Percentiles rank a stretch among this genome's conserved stretches.
Evolutionary conservation across 2,113 vertebrate species (phyloP).

Genomic region (Pampusana beccarii): DNA sequence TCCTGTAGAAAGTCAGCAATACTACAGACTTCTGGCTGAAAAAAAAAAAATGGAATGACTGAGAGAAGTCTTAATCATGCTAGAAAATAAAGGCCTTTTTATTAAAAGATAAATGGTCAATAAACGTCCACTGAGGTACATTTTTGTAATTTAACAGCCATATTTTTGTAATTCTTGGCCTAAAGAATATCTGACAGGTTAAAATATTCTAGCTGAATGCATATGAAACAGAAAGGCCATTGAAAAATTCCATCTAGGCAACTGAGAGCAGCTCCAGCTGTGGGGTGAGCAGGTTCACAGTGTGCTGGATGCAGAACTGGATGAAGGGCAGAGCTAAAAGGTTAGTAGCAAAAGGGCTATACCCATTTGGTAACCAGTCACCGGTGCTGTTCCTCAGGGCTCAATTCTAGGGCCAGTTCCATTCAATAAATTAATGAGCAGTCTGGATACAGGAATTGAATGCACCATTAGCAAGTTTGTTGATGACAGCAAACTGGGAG

Average conservation of each 20-base stretch:
- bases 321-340: no score
- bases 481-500: no score
- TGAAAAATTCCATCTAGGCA: neutral
- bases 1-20: conserved; percentile 39
- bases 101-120: conserved; percentile 1
- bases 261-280: no score
- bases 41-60: neutral
- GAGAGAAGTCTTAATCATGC: neutral
- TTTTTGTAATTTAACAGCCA: no score
- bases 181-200: neutral
- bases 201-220: neutral
- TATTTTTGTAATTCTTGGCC: neutral
- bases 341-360: no score
- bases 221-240: neutral
- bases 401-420: no score
- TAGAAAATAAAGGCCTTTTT: neutral
- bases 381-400: no score
- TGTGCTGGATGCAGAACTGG: no score
- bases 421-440: no score
- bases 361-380: no score
- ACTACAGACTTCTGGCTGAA: conserved; percentile 22
- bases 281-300: neutral
- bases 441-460: no score
- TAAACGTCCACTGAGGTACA: neutral
- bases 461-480: no score